phyloP scores from a whole-genome alignment of 1,140 invertebrate genomes.

The Anthonomus grandis region DNA sequence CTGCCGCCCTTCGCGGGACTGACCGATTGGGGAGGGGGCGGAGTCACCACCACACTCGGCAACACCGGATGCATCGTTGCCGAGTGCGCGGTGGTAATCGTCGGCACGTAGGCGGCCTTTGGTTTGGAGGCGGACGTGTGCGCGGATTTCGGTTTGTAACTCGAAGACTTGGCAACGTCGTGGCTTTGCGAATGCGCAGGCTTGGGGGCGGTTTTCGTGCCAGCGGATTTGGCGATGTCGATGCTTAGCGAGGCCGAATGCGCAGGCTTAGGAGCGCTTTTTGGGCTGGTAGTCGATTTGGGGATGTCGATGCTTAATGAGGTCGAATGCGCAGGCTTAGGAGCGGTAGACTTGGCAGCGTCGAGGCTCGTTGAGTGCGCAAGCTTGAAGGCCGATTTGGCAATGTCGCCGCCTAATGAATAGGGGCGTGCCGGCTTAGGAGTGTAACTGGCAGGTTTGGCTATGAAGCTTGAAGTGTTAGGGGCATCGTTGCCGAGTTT shows the following conservation, averaged over 20 bases:
- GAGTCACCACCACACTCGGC: slow-evolving; percentile 7
- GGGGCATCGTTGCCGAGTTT: not conserved
- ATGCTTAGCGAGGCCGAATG: no score
- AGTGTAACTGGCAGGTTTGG: not conserved
- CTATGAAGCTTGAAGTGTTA: not conserved
- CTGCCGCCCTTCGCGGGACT: slow-evolving; percentile 44
- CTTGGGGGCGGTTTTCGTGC: no score
- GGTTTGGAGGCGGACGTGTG: no score
- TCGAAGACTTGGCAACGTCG: no score
- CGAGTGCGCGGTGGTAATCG: no score
- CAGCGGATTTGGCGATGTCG: no score
- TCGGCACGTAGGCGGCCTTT: no score
- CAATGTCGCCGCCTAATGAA: not conserved
- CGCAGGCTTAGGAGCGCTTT: no score
- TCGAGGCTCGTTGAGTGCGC: no score
- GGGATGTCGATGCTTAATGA: not conserved
- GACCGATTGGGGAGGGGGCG: slow-evolving; percentile 13
- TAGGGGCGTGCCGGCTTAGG: not conserved
- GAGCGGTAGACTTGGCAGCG: not conserved
- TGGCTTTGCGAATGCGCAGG: no score
- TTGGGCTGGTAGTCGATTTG: slow-evolving; percentile 15
- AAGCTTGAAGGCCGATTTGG: not conserved
- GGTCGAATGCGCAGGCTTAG: not conserved
- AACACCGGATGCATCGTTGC: no score
- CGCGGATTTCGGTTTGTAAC: no score